These are phyloP conservation scores for Protobothrops flavoviridis DNA, from an alignment of 2,113 vertebrate species.

Conservation along the genomic window DNA sequence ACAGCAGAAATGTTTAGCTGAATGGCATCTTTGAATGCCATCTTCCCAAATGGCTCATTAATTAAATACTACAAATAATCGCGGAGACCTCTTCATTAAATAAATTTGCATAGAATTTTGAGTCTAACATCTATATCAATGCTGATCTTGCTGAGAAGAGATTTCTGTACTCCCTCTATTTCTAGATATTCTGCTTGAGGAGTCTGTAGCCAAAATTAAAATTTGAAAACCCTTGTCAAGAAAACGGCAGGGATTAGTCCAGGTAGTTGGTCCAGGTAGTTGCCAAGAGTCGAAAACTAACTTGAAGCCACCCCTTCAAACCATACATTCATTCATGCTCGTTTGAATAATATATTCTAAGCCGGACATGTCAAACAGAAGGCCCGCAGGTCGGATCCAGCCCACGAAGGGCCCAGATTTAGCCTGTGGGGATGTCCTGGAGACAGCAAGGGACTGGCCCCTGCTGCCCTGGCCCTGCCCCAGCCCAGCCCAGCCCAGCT, in stretches of 20 bases:
- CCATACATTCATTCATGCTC: not conserved
- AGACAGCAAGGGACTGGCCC: too few species aligned
- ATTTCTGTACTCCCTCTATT: not conserved
- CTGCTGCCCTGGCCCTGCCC: too few species aligned
- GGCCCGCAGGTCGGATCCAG: too few species aligned
- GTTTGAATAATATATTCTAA: not conserved
- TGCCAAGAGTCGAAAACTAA: not conserved
- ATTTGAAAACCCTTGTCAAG: not conserved
- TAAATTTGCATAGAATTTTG: not conserved
- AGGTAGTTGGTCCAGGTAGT: not conserved
- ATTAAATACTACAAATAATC: not conserved
- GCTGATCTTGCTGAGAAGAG: not conserved
- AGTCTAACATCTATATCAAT: not conserved
- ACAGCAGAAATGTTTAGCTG: not conserved
- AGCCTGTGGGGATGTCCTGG: too few species aligned
- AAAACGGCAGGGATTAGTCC: not conserved
- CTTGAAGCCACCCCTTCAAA: not conserved
- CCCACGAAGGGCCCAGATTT: too few species aligned
- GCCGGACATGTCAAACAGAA: not conserved
- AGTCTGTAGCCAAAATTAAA: conserved; percentile 28
- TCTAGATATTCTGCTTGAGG: conserved; percentile 37
- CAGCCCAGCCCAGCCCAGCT: too few species aligned
- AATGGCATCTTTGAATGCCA: not conserved
- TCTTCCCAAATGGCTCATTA: not conserved
- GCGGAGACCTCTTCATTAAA: not conserved